These are phyloP conservation scores for Drosophila pseudoananassae DNA, from an alignment of 1,140 invertebrate genomes.

Conservation along the genomic window DNA sequence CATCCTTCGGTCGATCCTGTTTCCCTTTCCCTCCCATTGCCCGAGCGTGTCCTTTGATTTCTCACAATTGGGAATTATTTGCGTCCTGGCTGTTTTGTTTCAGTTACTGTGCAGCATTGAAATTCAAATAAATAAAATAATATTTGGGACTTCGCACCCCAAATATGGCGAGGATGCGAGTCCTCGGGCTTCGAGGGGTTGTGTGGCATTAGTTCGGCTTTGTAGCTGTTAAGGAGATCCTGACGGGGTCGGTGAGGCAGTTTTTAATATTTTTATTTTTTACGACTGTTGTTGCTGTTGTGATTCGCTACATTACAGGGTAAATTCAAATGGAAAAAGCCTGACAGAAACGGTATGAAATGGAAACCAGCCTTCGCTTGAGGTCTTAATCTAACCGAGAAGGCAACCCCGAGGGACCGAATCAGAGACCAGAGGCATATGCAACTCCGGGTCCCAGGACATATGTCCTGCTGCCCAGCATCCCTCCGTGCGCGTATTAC, in stretches of 20 bases:
- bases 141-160: constrained; percentile 82
- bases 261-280: constrained; percentile 70
- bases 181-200: constrained; percentile 1
- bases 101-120: constrained; percentile 60
- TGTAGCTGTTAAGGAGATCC: constrained; percentile 69
- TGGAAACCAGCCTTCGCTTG: constrained; percentile 59
- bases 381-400: constrained; percentile 83
- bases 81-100: constrained; percentile 38
- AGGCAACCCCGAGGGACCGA: constrained; percentile 71
- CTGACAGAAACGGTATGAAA: constrained; percentile 29
- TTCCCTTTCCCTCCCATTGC: background rate
- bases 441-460: constrained; percentile 58
- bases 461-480: constrained; percentile 53
- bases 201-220: constrained; percentile 71
- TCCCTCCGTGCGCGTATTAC: constrained; percentile 54
- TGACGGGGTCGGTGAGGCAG: constrained; percentile 59
- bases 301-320: constrained; percentile 76
- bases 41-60: background rate
- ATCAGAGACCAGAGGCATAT: constrained; percentile 48
- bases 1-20: background rate
- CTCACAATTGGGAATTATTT: constrained; percentile 17
- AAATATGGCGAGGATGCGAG: constrained; percentile 40
- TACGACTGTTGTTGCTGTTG: constrained; percentile 80
- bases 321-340: constrained; percentile 1
- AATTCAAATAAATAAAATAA: constrained; percentile 84